Evolutionary conservation across 2,888 invertebrate genomes (phyloP), one percentile per base, ranked within the genome.

Genomic region (Sphaeridia pumilis): DNA sequence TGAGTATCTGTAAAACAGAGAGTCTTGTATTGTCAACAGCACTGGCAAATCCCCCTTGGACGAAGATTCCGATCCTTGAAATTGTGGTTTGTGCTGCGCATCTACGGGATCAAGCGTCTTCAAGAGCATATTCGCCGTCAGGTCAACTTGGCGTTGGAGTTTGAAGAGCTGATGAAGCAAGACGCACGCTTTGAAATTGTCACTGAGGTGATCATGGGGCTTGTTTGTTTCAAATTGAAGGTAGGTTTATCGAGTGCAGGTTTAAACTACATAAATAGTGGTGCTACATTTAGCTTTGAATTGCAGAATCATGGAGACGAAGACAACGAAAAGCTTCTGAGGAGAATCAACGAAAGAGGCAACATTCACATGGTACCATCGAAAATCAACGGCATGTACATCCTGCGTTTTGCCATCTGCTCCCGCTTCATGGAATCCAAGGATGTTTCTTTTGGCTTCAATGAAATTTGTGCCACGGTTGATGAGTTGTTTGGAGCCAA

Each of bases 21-120:
- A 12, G 5, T 7, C 17, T 38, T 38, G 20, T 38, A 17, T 3
- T 36, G 22, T 42, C 27, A 12, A 7, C 66, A 81, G 72, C 94
- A 95, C 69, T 95, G 93, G 94, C 93, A 94, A 75, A 93, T 95
- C 60, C 93, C 94, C 4, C 71, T 95, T 28, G 94, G 95, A 0
- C 78, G 95, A 57, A 78, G 94, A 61, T 95, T 95, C 73, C 78
- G 95, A 54, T 81, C 94, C 0, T 73, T 95, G 24, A 95, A 95
- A 70, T 71, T 95, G 21, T 95, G 95, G 95, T 95, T 95, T 68
- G 94, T 94, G 1, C 71, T 95, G 58, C 77, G 95, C 52, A 73
- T 90, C 46, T 93, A 87, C 67, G 95, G 95, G 0, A 77, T 88
- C 0, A 83, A 86, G 68, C 87, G 89, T 66, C 74, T 97, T 0